A percentile compares a stretch with the other conserved stretches of the same genome.
phyloP scores from a whole-genome alignment of 2,797 vertebrate genomes.

The Nannoperca australis region DNA sequence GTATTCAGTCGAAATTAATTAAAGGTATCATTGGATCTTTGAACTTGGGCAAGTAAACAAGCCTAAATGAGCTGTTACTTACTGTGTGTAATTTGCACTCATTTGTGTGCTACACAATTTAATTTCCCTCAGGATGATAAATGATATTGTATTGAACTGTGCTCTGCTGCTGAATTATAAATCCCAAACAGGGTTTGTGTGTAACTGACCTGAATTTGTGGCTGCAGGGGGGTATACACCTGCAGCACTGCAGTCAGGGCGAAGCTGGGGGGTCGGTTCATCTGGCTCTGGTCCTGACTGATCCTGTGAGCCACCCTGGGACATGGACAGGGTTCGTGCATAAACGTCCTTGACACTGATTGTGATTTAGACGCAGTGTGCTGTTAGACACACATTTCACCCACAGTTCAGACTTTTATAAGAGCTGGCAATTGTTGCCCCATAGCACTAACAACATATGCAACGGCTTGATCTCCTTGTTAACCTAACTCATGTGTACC shows the following conservation, averaged over 20 bases:
- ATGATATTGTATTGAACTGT: background rate
- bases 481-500: background rate
- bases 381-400: background rate
- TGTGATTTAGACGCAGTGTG: background rate
- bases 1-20: background rate
- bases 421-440: background rate
- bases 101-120: constrained; percentile 1
- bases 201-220: constrained; percentile 41
- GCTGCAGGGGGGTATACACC: constrained; percentile 8
- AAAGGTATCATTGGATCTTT: background rate
- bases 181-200: background rate
- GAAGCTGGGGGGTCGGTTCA: background rate
- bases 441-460: background rate
- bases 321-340: constrained; percentile 13
- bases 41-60: background rate
- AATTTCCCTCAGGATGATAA: background rate
- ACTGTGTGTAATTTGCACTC: too few relatives aligned
- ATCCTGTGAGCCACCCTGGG: constrained; percentile 26
- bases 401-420: background rate
- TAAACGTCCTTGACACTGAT: background rate
- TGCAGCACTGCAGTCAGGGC: constrained; percentile 7
- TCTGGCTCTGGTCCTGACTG: constrained; percentile 20
- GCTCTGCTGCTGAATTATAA: background rate
- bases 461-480: background rate
- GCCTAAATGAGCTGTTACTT: background rate